Evolutionary conservation across 2,888 invertebrate genomes (phyloP).

Genomic region (Caenorhabditis sinica): DNA sequence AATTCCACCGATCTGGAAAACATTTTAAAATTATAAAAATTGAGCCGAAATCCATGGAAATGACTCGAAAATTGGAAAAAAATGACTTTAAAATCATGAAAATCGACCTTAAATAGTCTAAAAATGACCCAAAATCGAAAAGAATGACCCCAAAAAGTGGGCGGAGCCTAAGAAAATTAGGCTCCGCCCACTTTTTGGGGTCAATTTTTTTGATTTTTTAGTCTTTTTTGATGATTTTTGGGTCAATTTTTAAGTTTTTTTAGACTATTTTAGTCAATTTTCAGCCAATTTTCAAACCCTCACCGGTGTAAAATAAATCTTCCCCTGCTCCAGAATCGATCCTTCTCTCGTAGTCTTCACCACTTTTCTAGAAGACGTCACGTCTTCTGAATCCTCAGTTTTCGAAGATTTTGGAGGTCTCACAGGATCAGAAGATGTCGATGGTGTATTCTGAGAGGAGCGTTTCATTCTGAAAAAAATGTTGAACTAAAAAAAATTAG

Average conservation of each 20-base stretch:
- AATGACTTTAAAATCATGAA: too few species aligned
- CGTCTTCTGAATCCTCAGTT: neutral
- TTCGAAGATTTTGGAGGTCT: neutral
- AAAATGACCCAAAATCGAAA: too few species aligned
- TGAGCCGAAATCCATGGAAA: neutral
- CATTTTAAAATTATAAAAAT: constrained; percentile 6
- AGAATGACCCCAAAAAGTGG: too few species aligned
- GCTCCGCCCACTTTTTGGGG: too few species aligned
- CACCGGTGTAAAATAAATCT: constrained; percentile 63
- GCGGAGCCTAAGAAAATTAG: too few species aligned
- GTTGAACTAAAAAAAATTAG: too few species aligned
- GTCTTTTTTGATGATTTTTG: too few species aligned
- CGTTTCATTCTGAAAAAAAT: neutral
- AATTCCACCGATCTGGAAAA: constrained; percentile 65
- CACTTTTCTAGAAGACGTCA: neutral
- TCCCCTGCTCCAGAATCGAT: constrained; percentile 37
- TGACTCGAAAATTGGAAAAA: neutral
- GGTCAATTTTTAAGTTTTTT: neutral
- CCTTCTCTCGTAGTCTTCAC: neutral
- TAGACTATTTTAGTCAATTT: neutral
- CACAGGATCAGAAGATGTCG: too few species aligned
- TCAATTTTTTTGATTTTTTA: too few species aligned
- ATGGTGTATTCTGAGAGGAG: neutral
- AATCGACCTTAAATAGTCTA: too few species aligned
- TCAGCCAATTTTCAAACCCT: neutral